A percentile compares a stretch with the other conserved stretches of the same genome.
Evolutionary conservation across 2,888 invertebrate genomes (phyloP).

Genomic region (Scaptomyza polygonia): DNA sequence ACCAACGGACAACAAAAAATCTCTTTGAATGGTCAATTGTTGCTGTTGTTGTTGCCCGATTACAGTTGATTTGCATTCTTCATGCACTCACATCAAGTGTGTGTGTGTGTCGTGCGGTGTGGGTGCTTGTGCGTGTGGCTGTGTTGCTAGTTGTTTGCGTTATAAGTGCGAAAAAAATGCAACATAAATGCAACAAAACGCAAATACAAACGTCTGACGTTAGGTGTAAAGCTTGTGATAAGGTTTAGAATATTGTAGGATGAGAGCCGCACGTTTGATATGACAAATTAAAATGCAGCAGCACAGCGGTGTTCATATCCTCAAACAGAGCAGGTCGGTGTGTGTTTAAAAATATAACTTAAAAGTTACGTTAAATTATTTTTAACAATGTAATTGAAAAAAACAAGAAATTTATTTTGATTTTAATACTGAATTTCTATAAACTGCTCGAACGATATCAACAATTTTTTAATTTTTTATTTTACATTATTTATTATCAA

Average conservation of each 20-base stretch:
- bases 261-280: neutral
- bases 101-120: neutral
- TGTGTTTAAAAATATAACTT: neutral
- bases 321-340: neutral
- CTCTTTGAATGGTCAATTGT: constrained; percentile 40
- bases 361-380: too few species aligned
- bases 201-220: constrained; percentile 17
- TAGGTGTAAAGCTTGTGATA: constrained; percentile 9
- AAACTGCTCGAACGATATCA: too few species aligned
- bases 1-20: constrained; percentile 21
- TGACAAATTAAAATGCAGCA: neutral
- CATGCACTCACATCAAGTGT: constrained; percentile 26
- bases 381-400: too few species aligned
- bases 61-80: constrained; percentile 60
- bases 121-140: constrained; percentile 7
- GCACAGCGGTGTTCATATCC: neutral
- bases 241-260: constrained; percentile 14
- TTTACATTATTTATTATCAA: too few species aligned
- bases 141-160: constrained; percentile 29
- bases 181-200: constrained; percentile 44
- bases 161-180: constrained; percentile 51
- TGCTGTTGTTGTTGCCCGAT: constrained; percentile 37
- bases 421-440: too few species aligned
- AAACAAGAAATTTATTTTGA: too few species aligned
- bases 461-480: too few species aligned